These are phyloP conservation scores for Drosophila stalkeri DNA, from an alignment of 2,888 invertebrate species.

Conservation along the genomic window DNA sequence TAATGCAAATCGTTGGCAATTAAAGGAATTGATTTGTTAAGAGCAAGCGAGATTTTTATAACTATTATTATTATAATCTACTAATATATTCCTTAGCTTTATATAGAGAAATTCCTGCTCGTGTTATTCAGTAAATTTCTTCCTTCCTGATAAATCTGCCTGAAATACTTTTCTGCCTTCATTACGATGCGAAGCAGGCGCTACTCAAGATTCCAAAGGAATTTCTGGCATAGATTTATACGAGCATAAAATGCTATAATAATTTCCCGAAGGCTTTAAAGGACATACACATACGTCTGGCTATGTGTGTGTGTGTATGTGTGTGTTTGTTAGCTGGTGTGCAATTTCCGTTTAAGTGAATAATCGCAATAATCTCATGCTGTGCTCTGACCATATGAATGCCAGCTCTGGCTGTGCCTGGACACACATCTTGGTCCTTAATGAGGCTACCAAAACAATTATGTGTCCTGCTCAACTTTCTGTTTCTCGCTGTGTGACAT, in stretches of 20 bases:
- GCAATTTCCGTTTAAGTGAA: constrained; percentile 50
- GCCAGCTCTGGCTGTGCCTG: constrained; percentile 30
- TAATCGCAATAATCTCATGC: constrained; percentile 58
- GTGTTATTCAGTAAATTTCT: background rate
- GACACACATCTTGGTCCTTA: constrained; percentile 49
- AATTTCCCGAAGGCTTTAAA: constrained; percentile 31
- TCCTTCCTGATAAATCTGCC: background rate
- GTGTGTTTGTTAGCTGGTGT: constrained; percentile 11
- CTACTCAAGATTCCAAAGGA: background rate
- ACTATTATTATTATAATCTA: background rate
- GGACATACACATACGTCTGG: constrained; percentile 9
- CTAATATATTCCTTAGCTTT: background rate
- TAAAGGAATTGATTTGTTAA: constrained; percentile 5
- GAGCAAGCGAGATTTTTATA: background rate
- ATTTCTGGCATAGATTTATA: constrained; percentile 19
- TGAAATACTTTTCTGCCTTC: background rate
- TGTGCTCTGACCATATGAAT: constrained; percentile 38
- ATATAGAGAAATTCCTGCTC: background rate
- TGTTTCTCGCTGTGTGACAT: constrained; percentile 32
- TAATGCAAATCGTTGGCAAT: constrained; percentile 4
- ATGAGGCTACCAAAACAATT: constrained; percentile 63
- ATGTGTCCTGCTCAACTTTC: constrained; percentile 36
- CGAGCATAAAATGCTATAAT: constrained; percentile 28
- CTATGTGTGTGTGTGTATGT: background rate
- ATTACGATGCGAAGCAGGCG: constrained; percentile 13